Percentiles rank a stretch among this genome's conserved stretches.
Evolutionary conservation across 2,888 invertebrate genomes (phyloP).

Genomic region (Drosophila leonis): DNA sequence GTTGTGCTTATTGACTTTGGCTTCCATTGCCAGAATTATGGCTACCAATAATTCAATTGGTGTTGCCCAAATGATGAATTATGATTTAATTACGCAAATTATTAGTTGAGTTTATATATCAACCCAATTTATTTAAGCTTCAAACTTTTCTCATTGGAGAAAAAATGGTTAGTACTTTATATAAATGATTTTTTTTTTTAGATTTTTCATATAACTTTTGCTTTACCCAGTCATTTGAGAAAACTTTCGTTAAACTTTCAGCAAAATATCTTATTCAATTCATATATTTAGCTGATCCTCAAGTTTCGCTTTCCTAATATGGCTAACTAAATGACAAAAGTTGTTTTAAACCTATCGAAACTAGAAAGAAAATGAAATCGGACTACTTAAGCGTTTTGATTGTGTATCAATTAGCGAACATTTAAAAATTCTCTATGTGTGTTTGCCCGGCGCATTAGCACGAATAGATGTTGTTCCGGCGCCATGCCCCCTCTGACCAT

Average conservation of each 20-base stretch:
- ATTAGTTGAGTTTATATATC: not conserved
- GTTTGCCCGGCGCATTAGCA: conserved; percentile 47
- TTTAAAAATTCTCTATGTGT: conserved; percentile 44
- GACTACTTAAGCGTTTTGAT: conserved; percentile 47
- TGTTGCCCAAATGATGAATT: conserved; percentile 40
- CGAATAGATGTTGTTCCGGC: conserved; percentile 9
- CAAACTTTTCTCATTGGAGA: not conserved
- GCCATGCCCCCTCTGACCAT: not conserved
- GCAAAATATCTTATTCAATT: not conserved
- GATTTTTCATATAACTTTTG: not conserved
- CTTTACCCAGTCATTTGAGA: not conserved
- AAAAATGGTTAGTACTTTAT: not conserved
- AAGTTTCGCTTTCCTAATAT: not conserved
- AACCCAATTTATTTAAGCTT: not conserved
- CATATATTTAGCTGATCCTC: not conserved
- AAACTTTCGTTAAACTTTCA: not conserved
- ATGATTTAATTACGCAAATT: conserved; percentile 29
- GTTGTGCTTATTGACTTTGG: conserved; percentile 24
- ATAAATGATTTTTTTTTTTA: not conserved
- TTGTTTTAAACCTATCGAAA: not conserved
- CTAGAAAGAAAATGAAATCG: conserved; percentile 61
- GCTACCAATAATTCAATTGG: conserved; percentile 24
- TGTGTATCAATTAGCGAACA: conserved; percentile 62
- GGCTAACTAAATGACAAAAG: not conserved
- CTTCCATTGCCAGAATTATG: conserved; percentile 22